Conservation (phyloP, 2,797 vertebrate genomes). For the Siniperca obscura region DNA sequence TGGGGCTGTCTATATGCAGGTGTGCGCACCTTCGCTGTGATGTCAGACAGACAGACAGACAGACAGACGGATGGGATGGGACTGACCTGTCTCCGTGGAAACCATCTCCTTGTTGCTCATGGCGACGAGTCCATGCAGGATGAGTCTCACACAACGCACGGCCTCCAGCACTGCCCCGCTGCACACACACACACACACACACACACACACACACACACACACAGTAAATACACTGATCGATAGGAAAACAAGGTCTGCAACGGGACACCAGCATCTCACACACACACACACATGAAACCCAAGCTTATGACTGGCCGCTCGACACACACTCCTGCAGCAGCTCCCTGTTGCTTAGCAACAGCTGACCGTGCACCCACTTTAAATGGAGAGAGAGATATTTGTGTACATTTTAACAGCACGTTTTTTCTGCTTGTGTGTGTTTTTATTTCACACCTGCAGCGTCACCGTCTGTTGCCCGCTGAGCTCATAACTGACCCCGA, state of each 20-base stretch:
- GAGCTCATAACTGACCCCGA: neutral
- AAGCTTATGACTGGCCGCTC: neutral
- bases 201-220: conserved; percentile 8
- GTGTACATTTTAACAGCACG: too few species aligned
- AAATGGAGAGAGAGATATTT: neutral
- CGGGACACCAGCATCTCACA: conserved; percentile 26
- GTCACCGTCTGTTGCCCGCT: too few species aligned
- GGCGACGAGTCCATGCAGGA: conserved; percentile 67
- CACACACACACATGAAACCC: conserved; percentile 23
- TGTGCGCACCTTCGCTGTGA: neutral
- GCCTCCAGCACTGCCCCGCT: conserved; percentile 50
- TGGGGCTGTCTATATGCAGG: neutral
- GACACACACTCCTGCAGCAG: conserved; percentile 30
- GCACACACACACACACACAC: neutral
- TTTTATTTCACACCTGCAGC: too few species aligned
- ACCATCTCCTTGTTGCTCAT: conserved; percentile 82
- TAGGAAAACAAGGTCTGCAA: conserved; percentile 7
- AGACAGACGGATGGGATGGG: conserved; percentile 2
- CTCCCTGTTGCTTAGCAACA: conserved; percentile 73
- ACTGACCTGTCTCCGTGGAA: conserved; percentile 79
- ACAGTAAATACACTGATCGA: conserved; percentile 2
- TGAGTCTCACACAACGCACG: conserved; percentile 55
- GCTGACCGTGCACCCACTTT: conserved; percentile 48
- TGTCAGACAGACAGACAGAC: neutral
- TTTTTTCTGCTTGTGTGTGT: too few species aligned